Evolutionary conservation across 92 coral and sea anemone species (phyloP), one percentile per base, ranked within the genome.

Genomic region (Epizoanthus stellaris): DNA sequence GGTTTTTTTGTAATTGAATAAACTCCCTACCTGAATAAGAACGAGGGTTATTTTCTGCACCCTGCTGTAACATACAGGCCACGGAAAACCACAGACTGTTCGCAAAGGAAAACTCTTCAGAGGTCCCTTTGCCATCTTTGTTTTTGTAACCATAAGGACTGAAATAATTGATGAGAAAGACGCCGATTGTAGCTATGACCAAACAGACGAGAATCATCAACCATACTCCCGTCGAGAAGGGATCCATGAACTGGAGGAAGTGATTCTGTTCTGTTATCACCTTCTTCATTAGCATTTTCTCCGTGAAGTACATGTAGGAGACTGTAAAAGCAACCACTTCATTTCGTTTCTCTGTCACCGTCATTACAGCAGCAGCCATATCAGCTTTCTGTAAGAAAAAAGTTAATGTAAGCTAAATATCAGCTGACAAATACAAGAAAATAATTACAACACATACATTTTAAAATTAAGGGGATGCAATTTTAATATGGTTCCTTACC

Each of bases 131-230:
- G 0, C 90, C 92, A 19, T 71, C 17, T 17, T 68, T 83, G 65
- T 71, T 63, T 54, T 91, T 91, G 64, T 77, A 87, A 49, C 98
- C 98, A 80, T 85, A 89, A 42, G 98, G 98, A 75, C 98, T 94
- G 76, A 67, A 79, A 49, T 91, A 89, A 85, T 90, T 94, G 52
- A 86, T 11, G 17, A 82, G 47, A 72, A 82, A 86, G 57, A 91
- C 42, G 5, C 70, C 40, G 1, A 91, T 2, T 4, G 93, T 67
- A 12, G 86, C 80, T 16, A 80, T 42, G 10, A 74, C 65, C 25
- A 92, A 64, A 11, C 83, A 30, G 0, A 65, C 85, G 43, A 94
- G 38, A 40, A 88, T 58, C 75, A 88, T 62, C 3, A 77, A 11
- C 98, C 98, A 94, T 13, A 94, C 98, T 7, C n/a, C 70, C 0